A percentile compares a stretch with the other conserved stretches of the same genome.
These are phyloP conservation scores for Drosophila persimilis DNA, from an alignment of 1,140 invertebrate species.

Conservation along the genomic window DNA sequence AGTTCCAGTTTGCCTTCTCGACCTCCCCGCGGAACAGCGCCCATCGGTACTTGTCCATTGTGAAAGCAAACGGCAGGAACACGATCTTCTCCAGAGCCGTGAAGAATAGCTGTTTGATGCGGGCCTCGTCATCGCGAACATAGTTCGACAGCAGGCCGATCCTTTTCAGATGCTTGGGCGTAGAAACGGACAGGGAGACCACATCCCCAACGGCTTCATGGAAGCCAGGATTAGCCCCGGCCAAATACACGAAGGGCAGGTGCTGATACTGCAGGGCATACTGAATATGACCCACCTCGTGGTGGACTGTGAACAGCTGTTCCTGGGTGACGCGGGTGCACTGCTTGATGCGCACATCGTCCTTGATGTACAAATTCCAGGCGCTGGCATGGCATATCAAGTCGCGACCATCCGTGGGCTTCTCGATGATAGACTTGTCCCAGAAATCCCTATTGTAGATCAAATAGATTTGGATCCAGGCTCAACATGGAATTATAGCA, in stretches of 20 bases:
- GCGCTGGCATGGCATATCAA: conserved; percentile 96
- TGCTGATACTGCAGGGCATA: conserved; percentile 93
- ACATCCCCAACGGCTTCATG: conserved; percentile 97
- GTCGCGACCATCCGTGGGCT: conserved; percentile 89
- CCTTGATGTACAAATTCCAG: conserved; percentile 94
- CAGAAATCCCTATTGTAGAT: conserved; percentile 86
- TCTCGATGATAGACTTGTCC: conserved; percentile 91
- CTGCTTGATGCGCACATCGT: conserved; percentile 95
- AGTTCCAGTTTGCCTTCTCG: conserved; percentile 89
- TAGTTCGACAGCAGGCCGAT: conserved; percentile 88
- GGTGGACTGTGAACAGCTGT: conserved; percentile 91
- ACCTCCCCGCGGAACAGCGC: conserved; percentile 91
- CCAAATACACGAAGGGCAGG: conserved; percentile 89
- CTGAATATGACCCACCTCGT: conserved; percentile 94
- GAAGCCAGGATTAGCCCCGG: conserved; percentile 91
- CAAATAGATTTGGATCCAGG: not conserved
- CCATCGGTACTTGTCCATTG: conserved; percentile 95
- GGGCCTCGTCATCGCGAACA: conserved; percentile 87
- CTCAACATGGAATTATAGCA: not conserved
- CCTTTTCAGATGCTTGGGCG: conserved; percentile 90
- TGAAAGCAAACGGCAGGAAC: conserved; percentile 94
- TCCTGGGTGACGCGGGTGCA: conserved; percentile 91
- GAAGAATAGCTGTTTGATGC: conserved; percentile 91
- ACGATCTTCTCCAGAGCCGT: conserved; percentile 93
- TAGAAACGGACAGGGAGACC: conserved; percentile 91